Percentiles rank a stretch among this genome's conserved stretches.
These are phyloP conservation scores for Holothuria scabra DNA, from an alignment of 53 echinoderm and acorn worm genomes.

Conservation along the genomic window DNA sequence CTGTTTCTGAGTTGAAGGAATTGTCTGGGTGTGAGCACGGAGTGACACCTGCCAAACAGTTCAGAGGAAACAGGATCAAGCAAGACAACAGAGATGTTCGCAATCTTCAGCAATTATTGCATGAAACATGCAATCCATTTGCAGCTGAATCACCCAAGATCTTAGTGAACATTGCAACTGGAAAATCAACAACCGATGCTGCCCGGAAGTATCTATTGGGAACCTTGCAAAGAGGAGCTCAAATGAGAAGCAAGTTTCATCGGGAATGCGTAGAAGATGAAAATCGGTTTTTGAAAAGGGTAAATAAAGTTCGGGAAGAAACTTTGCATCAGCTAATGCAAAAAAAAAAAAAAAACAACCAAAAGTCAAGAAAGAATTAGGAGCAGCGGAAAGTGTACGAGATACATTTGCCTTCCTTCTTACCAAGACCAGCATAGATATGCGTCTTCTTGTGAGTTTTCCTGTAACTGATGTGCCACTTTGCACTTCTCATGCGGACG, in stretches of 20 bases:
- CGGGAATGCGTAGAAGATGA: slow-evolving; percentile 44
- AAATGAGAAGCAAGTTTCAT: slow-evolving; percentile 14
- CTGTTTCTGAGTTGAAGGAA: slow-evolving; percentile 51
- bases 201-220: not conserved
- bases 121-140: slow-evolving; percentile 61
- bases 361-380: slow-evolving; percentile 17
- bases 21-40: slow-evolving; percentile 33
- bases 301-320: slow-evolving; percentile 44
- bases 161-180: slow-evolving; percentile 52
- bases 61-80: slow-evolving; percentile 33
- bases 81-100: slow-evolving; percentile 21
- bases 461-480: slow-evolving; percentile 55
- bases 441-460: slow-evolving; percentile 46
- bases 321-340: slow-evolving; percentile 32
- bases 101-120: not conserved
- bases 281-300: slow-evolving; percentile 46
- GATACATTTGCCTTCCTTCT: slow-evolving; percentile 47
- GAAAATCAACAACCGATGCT: slow-evolving; percentile 35
- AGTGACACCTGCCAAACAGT: slow-evolving; percentile 35
- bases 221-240: not conserved
- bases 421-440: slow-evolving; percentile 41
- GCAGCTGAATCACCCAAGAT: slow-evolving; percentile 8
- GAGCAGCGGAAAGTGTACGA: slow-evolving; percentile 46
- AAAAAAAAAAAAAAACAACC: slow-evolving; percentile 42
- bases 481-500: slow-evolving; percentile 33